These are phyloP conservation scores for Lamellibrachia columna DNA, from an alignment of 2,888 invertebrate genomes.

Conservation along the genomic window DNA sequence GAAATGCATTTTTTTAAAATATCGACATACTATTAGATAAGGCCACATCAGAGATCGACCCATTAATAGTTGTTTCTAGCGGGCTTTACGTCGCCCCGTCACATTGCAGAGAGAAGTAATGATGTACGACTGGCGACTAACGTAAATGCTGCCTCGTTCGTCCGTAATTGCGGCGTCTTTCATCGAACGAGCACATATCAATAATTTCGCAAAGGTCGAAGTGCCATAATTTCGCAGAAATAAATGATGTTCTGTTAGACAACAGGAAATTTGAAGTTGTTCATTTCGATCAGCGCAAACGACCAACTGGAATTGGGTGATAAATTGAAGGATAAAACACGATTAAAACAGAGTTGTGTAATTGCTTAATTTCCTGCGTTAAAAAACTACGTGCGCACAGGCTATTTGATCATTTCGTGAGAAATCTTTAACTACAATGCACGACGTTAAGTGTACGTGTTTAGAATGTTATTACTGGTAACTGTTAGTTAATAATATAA, in stretches of 20 bases:
- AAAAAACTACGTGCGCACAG: background rate
- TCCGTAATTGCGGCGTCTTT: background rate
- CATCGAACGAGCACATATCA: conserved; percentile 6
- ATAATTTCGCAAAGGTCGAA: background rate
- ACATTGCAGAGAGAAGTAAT: background rate
- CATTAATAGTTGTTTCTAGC: background rate
- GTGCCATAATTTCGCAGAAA: background rate
- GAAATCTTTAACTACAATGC: background rate
- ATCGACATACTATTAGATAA: background rate
- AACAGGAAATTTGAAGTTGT: conserved; percentile 10
- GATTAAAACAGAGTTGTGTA: background rate
- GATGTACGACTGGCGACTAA: background rate
- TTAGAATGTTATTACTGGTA: background rate
- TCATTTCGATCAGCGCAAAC: conserved; percentile 12
- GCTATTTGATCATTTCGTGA: background rate
- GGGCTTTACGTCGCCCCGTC: too few species aligned
- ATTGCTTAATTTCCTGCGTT: conserved; percentile 9
- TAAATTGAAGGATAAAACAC: conserved; percentile 1
- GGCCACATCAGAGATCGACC: background rate
- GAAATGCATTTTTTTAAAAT: background rate
- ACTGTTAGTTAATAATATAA: background rate
- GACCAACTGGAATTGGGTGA: background rate
- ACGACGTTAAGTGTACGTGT: background rate
- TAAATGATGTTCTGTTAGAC: background rate
- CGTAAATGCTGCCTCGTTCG: background rate